These are phyloP conservation scores for Elachura formosa DNA, from an alignment of 2,113 vertebrate genomes.

Conservation along the genomic window DNA sequence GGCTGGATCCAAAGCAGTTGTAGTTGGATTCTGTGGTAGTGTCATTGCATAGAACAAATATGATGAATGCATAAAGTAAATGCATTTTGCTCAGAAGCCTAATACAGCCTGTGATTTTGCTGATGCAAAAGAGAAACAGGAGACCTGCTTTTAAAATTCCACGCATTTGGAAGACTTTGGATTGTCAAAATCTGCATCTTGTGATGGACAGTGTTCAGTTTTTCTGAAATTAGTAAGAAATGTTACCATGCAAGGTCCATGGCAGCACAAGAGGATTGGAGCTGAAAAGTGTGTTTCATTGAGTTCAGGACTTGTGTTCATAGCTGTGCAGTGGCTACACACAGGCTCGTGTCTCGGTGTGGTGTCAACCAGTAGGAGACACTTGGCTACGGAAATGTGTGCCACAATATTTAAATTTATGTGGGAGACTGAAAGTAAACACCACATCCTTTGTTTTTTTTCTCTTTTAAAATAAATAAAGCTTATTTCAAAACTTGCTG, in stretches of 20 bases:
- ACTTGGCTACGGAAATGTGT: not conserved
- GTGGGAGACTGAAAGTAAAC: not conserved
- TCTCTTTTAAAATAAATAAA: not conserved
- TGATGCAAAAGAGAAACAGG: not conserved
- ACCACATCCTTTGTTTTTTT: not conserved
- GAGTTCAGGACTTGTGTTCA: not conserved
- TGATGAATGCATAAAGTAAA: rapidly evolving
- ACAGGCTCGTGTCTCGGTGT: not conserved
- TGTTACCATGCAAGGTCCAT: rapidly evolving
- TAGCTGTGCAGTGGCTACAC: rapidly evolving
- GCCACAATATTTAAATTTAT: not conserved
- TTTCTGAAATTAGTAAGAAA: not conserved
- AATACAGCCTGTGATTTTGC: not conserved
- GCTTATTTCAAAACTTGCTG: not conserved
- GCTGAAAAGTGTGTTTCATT: not conserved
- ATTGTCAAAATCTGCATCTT: not conserved
- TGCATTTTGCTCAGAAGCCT: not conserved
- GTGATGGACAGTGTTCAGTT: not conserved
- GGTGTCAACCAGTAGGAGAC: not conserved
- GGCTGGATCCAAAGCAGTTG: not conserved
- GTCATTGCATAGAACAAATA: not conserved
- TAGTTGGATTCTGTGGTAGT: not conserved
- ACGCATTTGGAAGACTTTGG: not conserved
- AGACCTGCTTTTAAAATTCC: not conserved
- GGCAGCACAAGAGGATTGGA: not conserved